Evolutionary conservation across 2,888 invertebrate genomes (phyloP).

Genomic region (Rhingia campestris): DNA sequence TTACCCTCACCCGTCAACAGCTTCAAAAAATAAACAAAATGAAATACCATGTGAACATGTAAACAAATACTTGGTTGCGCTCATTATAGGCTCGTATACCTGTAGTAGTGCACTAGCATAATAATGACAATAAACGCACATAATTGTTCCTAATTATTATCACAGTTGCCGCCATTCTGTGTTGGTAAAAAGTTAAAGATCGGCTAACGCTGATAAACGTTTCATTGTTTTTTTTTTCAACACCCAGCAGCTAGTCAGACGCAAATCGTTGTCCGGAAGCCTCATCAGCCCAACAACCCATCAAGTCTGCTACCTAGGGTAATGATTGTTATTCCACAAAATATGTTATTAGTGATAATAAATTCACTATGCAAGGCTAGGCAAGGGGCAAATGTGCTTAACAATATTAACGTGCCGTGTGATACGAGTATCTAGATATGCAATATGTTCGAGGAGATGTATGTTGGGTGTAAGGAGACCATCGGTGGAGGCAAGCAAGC

Average conservation of each 20-base stretch:
- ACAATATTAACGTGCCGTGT: slow-evolving; percentile 9
- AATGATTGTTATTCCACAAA: slow-evolving; percentile 23
- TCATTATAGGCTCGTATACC: not conserved
- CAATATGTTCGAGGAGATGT: not conserved
- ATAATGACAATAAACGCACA: slow-evolving; percentile 16
- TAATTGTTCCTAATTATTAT: slow-evolving; percentile 35
- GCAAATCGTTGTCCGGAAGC: slow-evolving; percentile 18
- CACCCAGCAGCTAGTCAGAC: not conserved
- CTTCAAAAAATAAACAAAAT: no score
- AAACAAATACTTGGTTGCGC: not conserved
- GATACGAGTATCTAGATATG: not conserved
- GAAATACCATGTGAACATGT: not conserved
- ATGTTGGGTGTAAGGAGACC: not conserved
- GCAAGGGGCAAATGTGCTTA: not conserved
- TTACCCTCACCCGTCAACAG: no score
- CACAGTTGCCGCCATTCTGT: not conserved
- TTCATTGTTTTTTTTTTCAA: slow-evolving; percentile 6
- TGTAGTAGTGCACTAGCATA: not conserved
- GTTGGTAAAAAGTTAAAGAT: slow-evolving; percentile 25
- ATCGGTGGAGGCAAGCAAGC: not conserved
- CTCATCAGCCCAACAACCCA: not conserved
- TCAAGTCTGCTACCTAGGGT: not conserved
- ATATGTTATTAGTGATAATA: slow-evolving; percentile 24
- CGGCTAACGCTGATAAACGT: slow-evolving; percentile 5
- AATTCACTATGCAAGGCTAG: slow-evolving; percentile 23